phyloP scores from a whole-genome alignment of 2,797 vertebrate genomes.

The Aulostomus chinensis region DNA sequence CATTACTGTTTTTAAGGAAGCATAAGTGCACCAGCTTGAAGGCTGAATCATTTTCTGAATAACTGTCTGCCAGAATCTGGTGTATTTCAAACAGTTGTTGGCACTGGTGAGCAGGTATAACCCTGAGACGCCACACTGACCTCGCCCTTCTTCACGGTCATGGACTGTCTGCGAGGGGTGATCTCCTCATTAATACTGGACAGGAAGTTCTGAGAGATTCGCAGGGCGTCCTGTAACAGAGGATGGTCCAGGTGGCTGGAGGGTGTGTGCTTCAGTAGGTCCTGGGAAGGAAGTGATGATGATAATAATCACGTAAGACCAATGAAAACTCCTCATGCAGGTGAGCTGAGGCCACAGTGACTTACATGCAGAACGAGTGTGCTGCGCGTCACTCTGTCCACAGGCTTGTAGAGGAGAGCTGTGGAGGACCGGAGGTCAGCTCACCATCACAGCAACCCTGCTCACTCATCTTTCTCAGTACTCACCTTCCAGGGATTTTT shows the following conservation, averaged over 20 bases:
- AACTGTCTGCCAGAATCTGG: no score
- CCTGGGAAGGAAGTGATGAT: constrained; percentile 71
- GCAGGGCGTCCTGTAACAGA: constrained; percentile 92
- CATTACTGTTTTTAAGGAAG: no score
- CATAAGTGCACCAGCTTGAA: no score
- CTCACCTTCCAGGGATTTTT: constrained; percentile 97
- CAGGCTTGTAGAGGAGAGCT: constrained; percentile 97
- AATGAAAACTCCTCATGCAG: neutral
- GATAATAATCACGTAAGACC: neutral
- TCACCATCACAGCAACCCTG: constrained; percentile 20
- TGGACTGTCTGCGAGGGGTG: constrained; percentile 95
- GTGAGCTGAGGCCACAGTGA: constrained; percentile 25
- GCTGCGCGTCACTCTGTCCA: constrained; percentile 97
- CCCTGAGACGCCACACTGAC: constrained; percentile 72
- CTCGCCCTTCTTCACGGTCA: constrained; percentile 98
- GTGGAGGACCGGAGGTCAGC: constrained; percentile 47
- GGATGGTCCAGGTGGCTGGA: constrained; percentile 88
- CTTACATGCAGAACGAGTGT: constrained; percentile 96
- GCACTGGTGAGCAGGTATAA: neutral
- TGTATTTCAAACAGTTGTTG: no score
- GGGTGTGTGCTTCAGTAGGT: constrained; percentile 96
- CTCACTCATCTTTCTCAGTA: constrained; percentile 36
- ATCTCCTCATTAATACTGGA: constrained; percentile 99
- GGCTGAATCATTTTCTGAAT: no score
- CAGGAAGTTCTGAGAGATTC: constrained; percentile 98